Percentiles rank a stretch among this genome's conserved stretches.
These are phyloP conservation scores for Gari tellinella DNA, from an alignment of 2,888 invertebrate species.

Conservation along the genomic window DNA sequence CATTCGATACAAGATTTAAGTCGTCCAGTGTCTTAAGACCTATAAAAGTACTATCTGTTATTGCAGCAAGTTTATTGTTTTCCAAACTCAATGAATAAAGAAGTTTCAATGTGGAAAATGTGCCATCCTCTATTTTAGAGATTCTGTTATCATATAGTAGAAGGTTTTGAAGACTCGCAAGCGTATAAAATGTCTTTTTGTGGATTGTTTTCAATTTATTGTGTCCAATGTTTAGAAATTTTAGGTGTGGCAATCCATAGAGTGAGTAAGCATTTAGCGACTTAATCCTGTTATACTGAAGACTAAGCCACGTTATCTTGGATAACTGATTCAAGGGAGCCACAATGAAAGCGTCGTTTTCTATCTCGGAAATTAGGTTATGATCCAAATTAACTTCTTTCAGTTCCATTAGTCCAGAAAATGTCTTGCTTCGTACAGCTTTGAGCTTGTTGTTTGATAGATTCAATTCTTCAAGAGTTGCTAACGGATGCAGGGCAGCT, in stretches of 20 bases:
- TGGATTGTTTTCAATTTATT: constrained; percentile 67
- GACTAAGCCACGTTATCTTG: constrained; percentile 69
- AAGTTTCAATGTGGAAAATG: constrained; percentile 63
- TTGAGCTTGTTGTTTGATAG: constrained; percentile 69
- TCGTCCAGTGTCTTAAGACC: constrained; percentile 70
- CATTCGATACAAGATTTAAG: constrained; percentile 64
- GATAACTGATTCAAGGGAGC: constrained; percentile 63
- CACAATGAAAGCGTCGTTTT: constrained; percentile 70
- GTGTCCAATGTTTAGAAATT: constrained; percentile 70
- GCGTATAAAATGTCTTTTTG: constrained; percentile 63
- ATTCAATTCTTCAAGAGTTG: constrained; percentile 60
- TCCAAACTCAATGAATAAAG: constrained; percentile 67
- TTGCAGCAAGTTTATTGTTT: constrained; percentile 62
- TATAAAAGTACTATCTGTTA: constrained; percentile 60
- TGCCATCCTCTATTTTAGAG: constrained; percentile 54
- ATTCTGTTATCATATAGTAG: constrained; percentile 66
- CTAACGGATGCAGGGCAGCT: constrained; percentile 56
- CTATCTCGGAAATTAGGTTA: constrained; percentile 67
- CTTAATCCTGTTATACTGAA: constrained; percentile 68
- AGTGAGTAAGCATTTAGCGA: constrained; percentile 59
- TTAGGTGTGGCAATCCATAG: constrained; percentile 69
- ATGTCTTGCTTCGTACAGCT: constrained; percentile 59
- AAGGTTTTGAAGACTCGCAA: constrained; percentile 65
- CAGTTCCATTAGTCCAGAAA: constrained; percentile 67
- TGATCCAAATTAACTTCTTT: constrained; percentile 68